A percentile compares a stretch with the other conserved stretches of the same genome.
Conservation (phyloP, 2,888 invertebrate genomes). For the Drosophila nigricruria region DNA sequence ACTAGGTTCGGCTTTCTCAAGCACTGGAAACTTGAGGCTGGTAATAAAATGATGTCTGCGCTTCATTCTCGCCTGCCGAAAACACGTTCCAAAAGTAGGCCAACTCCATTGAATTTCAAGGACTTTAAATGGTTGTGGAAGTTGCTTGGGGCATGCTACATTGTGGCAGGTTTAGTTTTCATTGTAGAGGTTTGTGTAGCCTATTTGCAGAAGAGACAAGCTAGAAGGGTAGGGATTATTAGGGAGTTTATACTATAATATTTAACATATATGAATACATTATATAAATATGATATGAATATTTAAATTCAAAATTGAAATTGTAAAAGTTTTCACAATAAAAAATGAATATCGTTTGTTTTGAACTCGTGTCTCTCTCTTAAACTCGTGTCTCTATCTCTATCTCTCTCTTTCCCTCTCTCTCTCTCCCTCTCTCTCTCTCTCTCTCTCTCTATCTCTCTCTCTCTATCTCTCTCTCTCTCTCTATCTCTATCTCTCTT, state of each 20-base stretch:
- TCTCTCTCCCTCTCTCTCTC: too few species aligned
- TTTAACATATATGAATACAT: background rate
- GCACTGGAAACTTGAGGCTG: background rate
- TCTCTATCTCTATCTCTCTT: too few species aligned
- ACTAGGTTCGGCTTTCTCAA: background rate
- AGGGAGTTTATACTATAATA: background rate
- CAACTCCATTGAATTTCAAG: background rate
- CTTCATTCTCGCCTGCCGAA: background rate
- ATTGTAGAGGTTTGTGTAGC: background rate
- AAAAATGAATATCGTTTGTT: background rate
- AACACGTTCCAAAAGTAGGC: background rate
- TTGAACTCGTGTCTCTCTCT: too few species aligned
- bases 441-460: too few species aligned
- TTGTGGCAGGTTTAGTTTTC: conserved; percentile 12
- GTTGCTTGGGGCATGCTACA: conserved; percentile 1
- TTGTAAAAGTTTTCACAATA: background rate
- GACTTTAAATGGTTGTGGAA: conserved; percentile 28
- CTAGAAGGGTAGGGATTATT: background rate
- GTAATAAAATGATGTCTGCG: background rate
- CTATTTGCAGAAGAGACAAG: background rate
- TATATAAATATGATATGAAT: too few species aligned
- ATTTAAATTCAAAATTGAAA: background rate
- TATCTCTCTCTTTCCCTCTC: too few species aligned
- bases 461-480: too few species aligned
- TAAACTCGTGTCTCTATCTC: too few species aligned